These are phyloP conservation scores for Dicrostonyx torquatus DNA, from an alignment of 2,797 vertebrate species.

Conservation along the genomic window DNA sequence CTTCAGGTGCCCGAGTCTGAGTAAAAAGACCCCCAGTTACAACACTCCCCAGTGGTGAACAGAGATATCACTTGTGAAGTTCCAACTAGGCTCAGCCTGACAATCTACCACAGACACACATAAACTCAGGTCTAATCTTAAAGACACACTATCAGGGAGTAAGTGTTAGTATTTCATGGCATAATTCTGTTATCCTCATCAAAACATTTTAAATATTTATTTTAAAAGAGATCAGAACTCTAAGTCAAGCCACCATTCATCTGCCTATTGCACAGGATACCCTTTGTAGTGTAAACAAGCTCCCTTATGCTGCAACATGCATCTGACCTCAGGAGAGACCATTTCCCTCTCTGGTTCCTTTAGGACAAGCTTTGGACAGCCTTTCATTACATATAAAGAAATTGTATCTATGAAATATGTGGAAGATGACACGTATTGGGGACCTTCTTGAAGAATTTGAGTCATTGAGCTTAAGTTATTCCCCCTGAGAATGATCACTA, in stretches of 20 bases:
- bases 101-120: background rate
- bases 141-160: background rate
- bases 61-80: background rate
- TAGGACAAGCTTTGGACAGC: background rate
- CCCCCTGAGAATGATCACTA: background rate
- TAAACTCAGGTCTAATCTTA: background rate
- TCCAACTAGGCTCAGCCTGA: background rate
- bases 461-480: background rate
- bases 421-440: background rate
- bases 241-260: background rate
- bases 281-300: background rate
- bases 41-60: background rate
- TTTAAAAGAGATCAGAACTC: background rate
- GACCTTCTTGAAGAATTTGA: constrained; percentile 5
- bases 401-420: background rate
- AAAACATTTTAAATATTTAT: background rate
- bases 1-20: background rate
- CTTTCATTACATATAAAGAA: background rate
- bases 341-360: background rate
- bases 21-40: background rate
- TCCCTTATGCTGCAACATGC: background rate
- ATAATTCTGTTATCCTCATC: background rate
- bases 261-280: background rate
- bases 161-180: background rate
- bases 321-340: background rate